Evolutionary conservation across 2,888 invertebrate genomes (phyloP).

Genomic region (Tipula helvola): DNA sequence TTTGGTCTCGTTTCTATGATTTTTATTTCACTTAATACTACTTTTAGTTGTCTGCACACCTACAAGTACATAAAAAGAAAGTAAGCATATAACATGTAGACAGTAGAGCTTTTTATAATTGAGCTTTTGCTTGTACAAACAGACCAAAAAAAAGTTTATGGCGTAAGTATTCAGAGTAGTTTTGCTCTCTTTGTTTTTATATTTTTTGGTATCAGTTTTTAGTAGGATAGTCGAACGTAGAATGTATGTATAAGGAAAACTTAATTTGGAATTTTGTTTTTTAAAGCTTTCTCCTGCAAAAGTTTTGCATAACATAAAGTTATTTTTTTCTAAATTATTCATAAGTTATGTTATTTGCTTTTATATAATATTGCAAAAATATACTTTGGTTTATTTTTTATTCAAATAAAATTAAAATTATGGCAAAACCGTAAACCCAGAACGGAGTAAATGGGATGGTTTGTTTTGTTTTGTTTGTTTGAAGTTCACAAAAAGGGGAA

Average conservation of each 20-base stretch:
- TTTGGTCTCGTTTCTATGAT: not conserved
- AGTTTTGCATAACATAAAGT: not conserved
- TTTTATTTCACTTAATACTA: not conserved
- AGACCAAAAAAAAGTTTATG: not conserved
- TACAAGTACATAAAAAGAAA: not conserved
- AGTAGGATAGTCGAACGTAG: not conserved
- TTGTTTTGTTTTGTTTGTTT: not conserved
- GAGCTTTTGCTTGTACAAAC: not conserved
- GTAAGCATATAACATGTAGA: not conserved
- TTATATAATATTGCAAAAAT: not conserved
- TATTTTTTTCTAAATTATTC: not conserved
- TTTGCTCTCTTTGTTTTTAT: not conserved
- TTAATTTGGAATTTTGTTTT: not conserved
- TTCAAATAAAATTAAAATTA: not conserved
- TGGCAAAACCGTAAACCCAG: not conserved
- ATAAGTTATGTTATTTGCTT: not conserved
- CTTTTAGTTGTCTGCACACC: not conserved
- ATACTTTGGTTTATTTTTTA: not conserved
- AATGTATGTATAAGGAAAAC: not conserved
- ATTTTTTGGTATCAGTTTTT: not conserved
- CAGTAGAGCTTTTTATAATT: not conserved
- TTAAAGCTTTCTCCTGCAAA: not conserved
- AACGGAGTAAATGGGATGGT: not conserved
- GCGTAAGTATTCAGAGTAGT: not conserved
- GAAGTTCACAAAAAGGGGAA: not conserved